These are phyloP conservation scores for Beris morrisii DNA, from an alignment of 2,888 invertebrate species.

Conservation along the genomic window DNA sequence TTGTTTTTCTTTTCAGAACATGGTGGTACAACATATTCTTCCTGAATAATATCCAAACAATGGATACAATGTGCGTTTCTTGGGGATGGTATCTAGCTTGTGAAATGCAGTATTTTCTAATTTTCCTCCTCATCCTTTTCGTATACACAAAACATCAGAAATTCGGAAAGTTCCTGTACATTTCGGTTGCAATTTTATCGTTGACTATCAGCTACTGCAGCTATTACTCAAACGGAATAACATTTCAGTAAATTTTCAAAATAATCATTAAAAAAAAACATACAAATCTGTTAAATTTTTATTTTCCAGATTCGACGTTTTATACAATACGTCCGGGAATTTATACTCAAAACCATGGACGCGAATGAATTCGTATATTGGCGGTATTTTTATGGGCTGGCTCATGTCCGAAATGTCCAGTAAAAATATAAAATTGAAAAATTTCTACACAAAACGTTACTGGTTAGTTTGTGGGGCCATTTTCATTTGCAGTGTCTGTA, in stretches of 20 bases:
- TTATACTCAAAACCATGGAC: slow-evolving; percentile 26
- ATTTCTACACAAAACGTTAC: neutral
- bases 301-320: slow-evolving; percentile 19
- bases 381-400: slow-evolving; percentile 20
- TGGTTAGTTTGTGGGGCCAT: slow-evolving; percentile 1
- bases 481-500: neutral
- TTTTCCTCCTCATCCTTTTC: slow-evolving; percentile 23
- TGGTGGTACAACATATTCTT: slow-evolving; percentile 33
- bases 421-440: neutral
- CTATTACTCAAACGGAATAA: slow-evolving; percentile 11
- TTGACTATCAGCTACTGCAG: slow-evolving; percentile 8
- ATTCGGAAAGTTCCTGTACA: slow-evolving; percentile 10
- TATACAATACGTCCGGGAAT: slow-evolving; percentile 15
- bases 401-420: neutral
- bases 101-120: slow-evolving; percentile 35
- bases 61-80: slow-evolving; percentile 21
- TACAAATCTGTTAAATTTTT: neutral
- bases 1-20: slow-evolving; percentile 2
- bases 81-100: slow-evolving; percentile 35
- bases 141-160: slow-evolving; percentile 27
- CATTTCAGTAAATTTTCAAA: slow-evolving; percentile 8
- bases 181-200: neutral
- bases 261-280: neutral
- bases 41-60: slow-evolving; percentile 22
- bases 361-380: slow-evolving; percentile 25